phyloP scores from a whole-genome alignment of 1,140 invertebrate species.

The Hyles vespertilio region DNA sequence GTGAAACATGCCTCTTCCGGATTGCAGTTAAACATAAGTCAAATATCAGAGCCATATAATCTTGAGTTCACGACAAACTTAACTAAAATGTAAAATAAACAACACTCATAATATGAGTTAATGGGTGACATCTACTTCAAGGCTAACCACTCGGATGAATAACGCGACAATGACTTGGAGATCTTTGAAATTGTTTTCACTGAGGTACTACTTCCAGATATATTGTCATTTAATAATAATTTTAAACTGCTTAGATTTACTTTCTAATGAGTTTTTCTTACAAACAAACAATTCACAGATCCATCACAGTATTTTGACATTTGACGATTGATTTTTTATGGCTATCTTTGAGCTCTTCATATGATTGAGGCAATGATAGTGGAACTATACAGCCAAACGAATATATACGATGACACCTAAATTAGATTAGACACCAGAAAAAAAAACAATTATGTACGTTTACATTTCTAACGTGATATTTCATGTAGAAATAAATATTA shows the following conservation, averaged over 20 bases:
- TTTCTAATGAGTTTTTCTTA: constrained; percentile 69
- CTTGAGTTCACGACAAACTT: constrained; percentile 65
- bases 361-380: too few species aligned
- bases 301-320: constrained; percentile 66
- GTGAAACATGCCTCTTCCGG: constrained; percentile 72
- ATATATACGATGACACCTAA: too few species aligned
- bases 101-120: constrained; percentile 60
- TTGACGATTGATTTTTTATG: constrained; percentile 30
- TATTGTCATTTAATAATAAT: constrained; percentile 36
- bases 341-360: too few species aligned
- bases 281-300: constrained; percentile 68
- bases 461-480: too few species aligned
- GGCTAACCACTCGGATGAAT: constrained; percentile 69
- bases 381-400: too few species aligned
- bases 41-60: constrained; percentile 74
- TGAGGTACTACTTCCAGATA: constrained; percentile 30
- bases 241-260: constrained; percentile 49
- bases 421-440: too few species aligned
- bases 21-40: constrained; percentile 67
- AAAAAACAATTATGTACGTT: too few species aligned
- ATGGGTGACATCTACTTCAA: constrained; percentile 73
- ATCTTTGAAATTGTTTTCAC: constrained; percentile 28
- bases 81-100: constrained; percentile 74
- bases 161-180: constrained; percentile 42
- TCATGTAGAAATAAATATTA: too few species aligned